A percentile compares a stretch with the other conserved stretches of the same genome.
phyloP scores from a whole-genome alignment of 2,113 vertebrate genomes.

The Phyllostomus hastatus region DNA sequence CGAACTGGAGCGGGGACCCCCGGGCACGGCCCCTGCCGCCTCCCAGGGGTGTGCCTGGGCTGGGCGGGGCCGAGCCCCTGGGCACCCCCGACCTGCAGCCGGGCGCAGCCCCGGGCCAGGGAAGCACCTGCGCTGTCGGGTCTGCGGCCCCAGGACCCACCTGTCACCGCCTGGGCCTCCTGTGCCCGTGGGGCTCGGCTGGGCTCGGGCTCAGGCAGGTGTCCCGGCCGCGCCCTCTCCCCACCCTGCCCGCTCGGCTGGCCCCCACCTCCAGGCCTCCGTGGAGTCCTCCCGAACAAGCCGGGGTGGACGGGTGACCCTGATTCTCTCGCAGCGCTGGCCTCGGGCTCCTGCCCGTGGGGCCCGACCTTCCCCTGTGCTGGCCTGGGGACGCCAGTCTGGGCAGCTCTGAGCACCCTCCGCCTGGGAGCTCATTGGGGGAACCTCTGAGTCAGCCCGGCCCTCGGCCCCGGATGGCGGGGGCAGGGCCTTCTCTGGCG shows the following conservation, averaged over 20 bases:
- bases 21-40: not conserved
- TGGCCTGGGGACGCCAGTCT: not conserved
- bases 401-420: not conserved
- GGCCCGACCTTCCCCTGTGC: not conserved
- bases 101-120: rapidly evolving
- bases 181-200: rapidly evolving
- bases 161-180: not conserved
- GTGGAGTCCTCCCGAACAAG: not conserved
- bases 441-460: not conserved
- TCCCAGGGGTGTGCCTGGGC: not conserved
- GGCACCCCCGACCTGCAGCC: not conserved
- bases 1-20: slow-evolving; percentile 52
- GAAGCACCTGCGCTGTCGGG: rapidly evolving
- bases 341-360: rapidly evolving
- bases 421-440: no score
- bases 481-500: not conserved
- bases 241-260: rapidly evolving
- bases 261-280: not conserved
- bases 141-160: rapidly evolving
- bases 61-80: rapidly evolving
- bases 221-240: not conserved
- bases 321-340: no score
- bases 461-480: no score
- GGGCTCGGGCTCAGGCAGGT: no score
- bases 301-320: not conserved